Percentiles rank a stretch among this genome's conserved stretches.
phyloP scores from a whole-genome alignment of 2,113 vertebrate species.

The Aepyceros melampus region DNA sequence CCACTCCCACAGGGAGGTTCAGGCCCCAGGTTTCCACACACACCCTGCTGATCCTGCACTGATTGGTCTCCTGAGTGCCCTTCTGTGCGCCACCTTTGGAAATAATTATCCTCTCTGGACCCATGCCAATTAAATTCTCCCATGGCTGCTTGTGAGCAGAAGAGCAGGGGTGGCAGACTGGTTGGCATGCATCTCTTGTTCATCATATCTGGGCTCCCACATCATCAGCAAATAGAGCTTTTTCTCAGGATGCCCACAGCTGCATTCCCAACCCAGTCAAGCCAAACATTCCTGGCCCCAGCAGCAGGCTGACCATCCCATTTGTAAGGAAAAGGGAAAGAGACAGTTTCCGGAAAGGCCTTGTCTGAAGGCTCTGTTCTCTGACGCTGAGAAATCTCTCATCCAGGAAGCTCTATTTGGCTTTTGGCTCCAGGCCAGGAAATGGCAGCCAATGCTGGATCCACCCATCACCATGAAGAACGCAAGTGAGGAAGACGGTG shows the following conservation, averaged over 20 bases:
- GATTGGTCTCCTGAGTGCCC: not conserved
- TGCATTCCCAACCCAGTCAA: constrained; percentile 38
- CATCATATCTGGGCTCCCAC: not conserved
- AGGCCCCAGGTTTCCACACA: not conserved
- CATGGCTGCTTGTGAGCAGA: constrained; percentile 46
- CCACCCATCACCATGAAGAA: not conserved
- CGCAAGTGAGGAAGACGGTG: not conserved
- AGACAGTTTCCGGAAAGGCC: not conserved
- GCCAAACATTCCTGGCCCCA: constrained; percentile 39
- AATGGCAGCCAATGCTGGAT: not conserved
- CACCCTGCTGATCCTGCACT: not conserved
- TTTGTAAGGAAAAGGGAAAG: not conserved
- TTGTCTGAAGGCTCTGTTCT: not conserved
- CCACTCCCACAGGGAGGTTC: not conserved
- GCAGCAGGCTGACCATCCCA: not conserved
- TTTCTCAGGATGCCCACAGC: constrained; percentile 60
- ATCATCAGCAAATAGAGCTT: constrained; percentile 17
- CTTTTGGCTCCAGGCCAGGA: constrained; percentile 2
- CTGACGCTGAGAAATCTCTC: not conserved
- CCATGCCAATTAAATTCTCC: constrained; percentile 57
- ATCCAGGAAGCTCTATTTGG: not conserved
- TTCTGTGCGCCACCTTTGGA: not conserved
- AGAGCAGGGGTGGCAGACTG: not conserved
- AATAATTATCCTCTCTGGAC: constrained; percentile 61
- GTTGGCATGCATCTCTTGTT: constrained; percentile 49